These are phyloP conservation scores for Eolophus roseicapilla DNA, from an alignment of 2,113 vertebrate genomes.

Conservation along the genomic window DNA sequence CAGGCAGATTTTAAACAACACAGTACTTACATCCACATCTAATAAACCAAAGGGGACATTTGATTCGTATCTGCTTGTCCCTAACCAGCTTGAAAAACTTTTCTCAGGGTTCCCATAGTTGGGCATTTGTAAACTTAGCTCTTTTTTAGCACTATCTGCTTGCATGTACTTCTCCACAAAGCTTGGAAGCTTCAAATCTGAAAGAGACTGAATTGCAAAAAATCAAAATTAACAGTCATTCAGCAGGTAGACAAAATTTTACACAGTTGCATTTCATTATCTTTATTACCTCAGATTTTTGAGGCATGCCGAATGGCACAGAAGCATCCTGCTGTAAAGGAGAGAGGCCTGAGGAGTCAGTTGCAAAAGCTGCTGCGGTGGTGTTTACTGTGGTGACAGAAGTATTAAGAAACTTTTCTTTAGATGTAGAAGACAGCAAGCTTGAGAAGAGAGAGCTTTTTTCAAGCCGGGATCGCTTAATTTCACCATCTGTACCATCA, in stretches of 20 bases:
- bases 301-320: slow-evolving; percentile 28
- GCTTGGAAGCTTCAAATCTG: slow-evolving; percentile 76
- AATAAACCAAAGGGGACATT: slow-evolving; percentile 53
- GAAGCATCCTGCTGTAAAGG: slow-evolving; percentile 39
- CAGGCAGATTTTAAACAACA: neutral
- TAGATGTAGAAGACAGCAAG: slow-evolving; percentile 74
- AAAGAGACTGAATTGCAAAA: slow-evolving; percentile 61
- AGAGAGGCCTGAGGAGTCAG: slow-evolving; percentile 39
- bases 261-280: slow-evolving; percentile 40
- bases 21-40: slow-evolving; percentile 76
- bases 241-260: neutral
- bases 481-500: slow-evolving; percentile 49
- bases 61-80: slow-evolving; percentile 63
- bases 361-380: slow-evolving; percentile 65
- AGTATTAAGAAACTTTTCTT: slow-evolving; percentile 74
- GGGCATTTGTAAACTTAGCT: slow-evolving; percentile 48
- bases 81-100: slow-evolving; percentile 66
- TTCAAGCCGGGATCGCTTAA: slow-evolving; percentile 83
- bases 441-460: slow-evolving; percentile 90
- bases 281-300: slow-evolving; percentile 57
- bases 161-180: slow-evolving; percentile 80
- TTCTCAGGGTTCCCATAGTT: slow-evolving; percentile 60
- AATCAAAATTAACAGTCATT: slow-evolving; percentile 53
- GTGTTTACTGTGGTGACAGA: slow-evolving; percentile 70
- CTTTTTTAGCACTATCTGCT: slow-evolving; percentile 64